Evolutionary conservation across 2,113 vertebrate genomes (phyloP).

Genomic region (Barnardius zonarius): DNA sequence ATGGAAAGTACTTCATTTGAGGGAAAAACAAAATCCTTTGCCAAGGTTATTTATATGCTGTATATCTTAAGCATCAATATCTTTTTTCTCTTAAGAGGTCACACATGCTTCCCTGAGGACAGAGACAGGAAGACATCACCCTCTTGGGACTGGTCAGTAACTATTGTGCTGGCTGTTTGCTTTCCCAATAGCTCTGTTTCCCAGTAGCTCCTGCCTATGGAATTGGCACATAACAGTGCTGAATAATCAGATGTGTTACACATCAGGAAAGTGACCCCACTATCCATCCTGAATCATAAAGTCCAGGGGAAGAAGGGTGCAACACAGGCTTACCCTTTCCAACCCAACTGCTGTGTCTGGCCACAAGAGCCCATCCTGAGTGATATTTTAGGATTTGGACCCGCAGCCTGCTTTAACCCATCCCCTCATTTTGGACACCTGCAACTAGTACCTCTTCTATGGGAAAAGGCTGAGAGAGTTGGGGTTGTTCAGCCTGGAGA

Average conservation of each 20-base stretch:
- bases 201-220: accelerated
- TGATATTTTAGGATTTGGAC: not conserved
- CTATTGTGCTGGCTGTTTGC: not conserved
- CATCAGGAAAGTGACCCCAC: not conserved
- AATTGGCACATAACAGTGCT: accelerated
- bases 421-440: accelerated
- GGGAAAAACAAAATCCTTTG: not conserved
- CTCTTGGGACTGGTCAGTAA: not conserved
- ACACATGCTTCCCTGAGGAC: not conserved
- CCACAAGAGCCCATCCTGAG: not conserved
- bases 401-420: not conserved
- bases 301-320: not conserved
- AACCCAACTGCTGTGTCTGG: not conserved
- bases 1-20: not conserved
- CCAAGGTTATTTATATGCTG: not conserved
- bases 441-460: not conserved
- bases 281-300: not conserved
- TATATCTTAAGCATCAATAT: not conserved
- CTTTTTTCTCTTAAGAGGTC: not conserved
- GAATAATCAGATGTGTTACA: not conserved
- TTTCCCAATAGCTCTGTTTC: not conserved
- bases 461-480: not conserved
- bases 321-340: not conserved
- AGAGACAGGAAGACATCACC: not conserved
- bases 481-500: not conserved